Evolutionary conservation across 1,140 invertebrate species (phyloP).

Genomic region (Agrilus planipennis): DNA sequence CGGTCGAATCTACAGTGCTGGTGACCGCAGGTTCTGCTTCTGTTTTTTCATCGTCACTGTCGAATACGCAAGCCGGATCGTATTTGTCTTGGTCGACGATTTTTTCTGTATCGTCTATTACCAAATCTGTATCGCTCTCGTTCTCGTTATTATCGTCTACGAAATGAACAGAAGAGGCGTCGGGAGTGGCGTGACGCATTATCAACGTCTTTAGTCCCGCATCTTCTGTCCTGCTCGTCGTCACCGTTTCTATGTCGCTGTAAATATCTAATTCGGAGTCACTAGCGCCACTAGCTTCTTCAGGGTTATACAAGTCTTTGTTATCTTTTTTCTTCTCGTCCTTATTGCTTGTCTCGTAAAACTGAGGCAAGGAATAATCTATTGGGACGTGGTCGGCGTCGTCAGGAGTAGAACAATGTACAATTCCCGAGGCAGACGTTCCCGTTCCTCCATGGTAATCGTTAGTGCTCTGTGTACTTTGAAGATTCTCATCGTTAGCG

Average conservation of each 20-base stretch:
- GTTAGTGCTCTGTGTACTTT: no score
- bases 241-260: slow-evolving; percentile 38
- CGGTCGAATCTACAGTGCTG: slow-evolving; percentile 15
- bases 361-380: slow-evolving; percentile 18
- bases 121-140: slow-evolving; percentile 49
- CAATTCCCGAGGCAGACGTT: no score
- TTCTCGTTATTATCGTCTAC: slow-evolving; percentile 37
- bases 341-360: neutral
- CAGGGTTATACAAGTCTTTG: neutral
- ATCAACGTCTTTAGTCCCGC: slow-evolving; percentile 9
- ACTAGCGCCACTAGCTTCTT: slow-evolving; percentile 17
- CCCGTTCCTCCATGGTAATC: no score
- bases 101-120: slow-evolving; percentile 48
- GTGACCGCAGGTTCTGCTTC: slow-evolving; percentile 13
- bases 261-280: slow-evolving; percentile 40
- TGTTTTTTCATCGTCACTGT: slow-evolving; percentile 25
- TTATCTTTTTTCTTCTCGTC: neutral
- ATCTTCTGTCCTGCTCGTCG: slow-evolving; percentile 24
- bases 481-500: neutral
- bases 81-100: slow-evolving; percentile 37
- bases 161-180: neutral
- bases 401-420: no score
- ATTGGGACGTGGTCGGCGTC: slow-evolving; percentile 21
- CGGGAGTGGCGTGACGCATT: neutral
- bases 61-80: slow-evolving; percentile 53